Percentiles rank a stretch among this genome's conserved stretches.
Evolutionary conservation across 2,888 invertebrate genomes (phyloP).

Genomic region (Lasioglossum lativentre): DNA sequence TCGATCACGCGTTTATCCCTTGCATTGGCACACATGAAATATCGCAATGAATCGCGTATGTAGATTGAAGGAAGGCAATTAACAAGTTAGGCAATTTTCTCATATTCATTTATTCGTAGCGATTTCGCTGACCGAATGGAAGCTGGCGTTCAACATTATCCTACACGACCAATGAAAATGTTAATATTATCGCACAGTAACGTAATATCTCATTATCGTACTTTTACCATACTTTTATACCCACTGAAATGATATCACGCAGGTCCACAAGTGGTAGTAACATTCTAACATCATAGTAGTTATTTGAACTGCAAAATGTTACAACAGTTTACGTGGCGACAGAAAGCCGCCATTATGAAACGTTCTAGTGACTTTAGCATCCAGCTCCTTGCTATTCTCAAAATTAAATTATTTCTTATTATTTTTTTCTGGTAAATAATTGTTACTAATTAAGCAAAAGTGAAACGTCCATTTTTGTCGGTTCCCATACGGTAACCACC

Average conservation of each 20-base stretch:
- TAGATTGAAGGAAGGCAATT: no score
- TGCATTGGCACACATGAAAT: neutral
- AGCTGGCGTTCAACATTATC: neutral
- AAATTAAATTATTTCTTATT: no score
- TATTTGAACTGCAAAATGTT: conserved; percentile 19
- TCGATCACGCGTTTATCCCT: neutral
- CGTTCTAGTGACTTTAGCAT: neutral
- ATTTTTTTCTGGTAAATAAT: no score
- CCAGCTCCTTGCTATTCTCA: no score
- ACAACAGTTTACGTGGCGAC: conserved; percentile 27
- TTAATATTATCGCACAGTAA: neutral
- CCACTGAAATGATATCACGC: conserved; percentile 4
- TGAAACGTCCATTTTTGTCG: no score
- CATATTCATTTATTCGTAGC: no score
- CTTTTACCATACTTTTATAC: neutral
- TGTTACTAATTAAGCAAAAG: no score
- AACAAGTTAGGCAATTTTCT: no score
- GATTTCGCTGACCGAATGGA: neutral
- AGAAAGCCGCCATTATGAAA: conserved; percentile 14
- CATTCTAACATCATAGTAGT: conserved; percentile 37
- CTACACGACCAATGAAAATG: neutral
- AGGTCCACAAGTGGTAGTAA: conserved; percentile 20
- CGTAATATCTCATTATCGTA: neutral
- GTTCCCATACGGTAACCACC: no score
- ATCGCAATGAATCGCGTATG: neutral